Base-by-base conservation (phyloP, 2,888 invertebrate species). In the Morpho helenor region DNA sequence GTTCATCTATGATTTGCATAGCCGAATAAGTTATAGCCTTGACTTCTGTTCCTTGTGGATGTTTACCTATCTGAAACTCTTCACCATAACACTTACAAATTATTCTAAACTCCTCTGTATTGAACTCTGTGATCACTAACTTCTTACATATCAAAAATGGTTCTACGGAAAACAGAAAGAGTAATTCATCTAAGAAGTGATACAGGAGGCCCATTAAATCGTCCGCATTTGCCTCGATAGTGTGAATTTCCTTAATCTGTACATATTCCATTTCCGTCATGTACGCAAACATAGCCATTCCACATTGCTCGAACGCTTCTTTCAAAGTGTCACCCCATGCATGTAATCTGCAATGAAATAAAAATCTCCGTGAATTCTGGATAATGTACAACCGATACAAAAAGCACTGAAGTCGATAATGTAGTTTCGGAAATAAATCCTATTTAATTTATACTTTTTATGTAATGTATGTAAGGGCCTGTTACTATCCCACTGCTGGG, bases 1-100 rank as follows among this genome's bases (percentile, higher is more conserved):
- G 92, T 68, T 93, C 91, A 73, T 95, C 94, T 67, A 97, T 89
- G 66, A 96, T 93, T 90, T 99, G 99, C 99, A 99, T 99, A 57
- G 98, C 98, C 7, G 99, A 99, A 86, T 99, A 99, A 5, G 99
- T 99, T 67, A 99, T 99, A 42, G 99, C 99, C 84, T 99, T 99
- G 3, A 99, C 98, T 90, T 99, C 99, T 2, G 97, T 95, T 9
- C 99, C 99, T 87, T 98, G 99, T 0, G 98, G 97, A 90, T 99
- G 99, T 84, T 97, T 98, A 1, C 94, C 94, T 57, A 99, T 91
- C 72, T 94, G 93, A 85, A 99, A 99, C 71, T 96, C 95, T 88
- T 99, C 99, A n/a, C 99, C 99, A 75, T 94, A 97, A 77, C 95
- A 95, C 68, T 92, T 92, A 73, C 95, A 95, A 68, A 93, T 94